A percentile compares a stretch with the other conserved stretches of the same genome.
Evolutionary conservation across 2,113 vertebrate species (phyloP).

Genomic region (Corythaeola cristata): DNA sequence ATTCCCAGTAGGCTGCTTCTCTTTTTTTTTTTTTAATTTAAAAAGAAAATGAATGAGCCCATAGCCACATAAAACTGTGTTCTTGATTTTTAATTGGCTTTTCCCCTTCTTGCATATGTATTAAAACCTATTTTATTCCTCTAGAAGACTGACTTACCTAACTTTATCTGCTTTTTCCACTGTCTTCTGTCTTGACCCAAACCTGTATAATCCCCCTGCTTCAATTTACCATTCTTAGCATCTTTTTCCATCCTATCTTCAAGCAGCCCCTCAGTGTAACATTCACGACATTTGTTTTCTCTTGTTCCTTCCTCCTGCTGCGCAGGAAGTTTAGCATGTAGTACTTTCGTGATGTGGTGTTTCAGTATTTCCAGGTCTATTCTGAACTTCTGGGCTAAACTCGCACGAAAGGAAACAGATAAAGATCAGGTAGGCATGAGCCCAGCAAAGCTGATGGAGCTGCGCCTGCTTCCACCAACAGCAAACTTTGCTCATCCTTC

Average conservation of each 20-base stretch:
- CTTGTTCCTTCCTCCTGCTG: background rate
- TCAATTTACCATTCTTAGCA: background rate
- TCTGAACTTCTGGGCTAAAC: background rate
- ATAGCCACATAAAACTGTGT: background rate
- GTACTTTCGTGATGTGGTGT: background rate
- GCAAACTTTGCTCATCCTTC: background rate
- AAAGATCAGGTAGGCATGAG: background rate
- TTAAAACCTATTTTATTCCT: background rate
- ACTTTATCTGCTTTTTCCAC: background rate
- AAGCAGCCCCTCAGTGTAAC: background rate
- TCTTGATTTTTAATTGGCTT: background rate
- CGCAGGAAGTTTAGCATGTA: background rate
- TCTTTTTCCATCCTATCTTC: background rate
- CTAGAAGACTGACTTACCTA: background rate
- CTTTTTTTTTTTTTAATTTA: background rate
- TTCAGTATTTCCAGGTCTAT: background rate
- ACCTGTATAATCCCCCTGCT: background rate
- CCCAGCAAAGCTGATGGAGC: background rate
- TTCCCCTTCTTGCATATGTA: rapidly evolving
- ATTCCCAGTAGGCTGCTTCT: background rate
- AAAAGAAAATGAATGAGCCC: background rate
- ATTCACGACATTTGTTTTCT: background rate
- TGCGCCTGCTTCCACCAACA: background rate
- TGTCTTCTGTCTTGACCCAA: background rate
- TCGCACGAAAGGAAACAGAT: background rate